phyloP scores from a whole-genome alignment of 1,140 invertebrate species.

The Neodiprion fabricii region DNA sequence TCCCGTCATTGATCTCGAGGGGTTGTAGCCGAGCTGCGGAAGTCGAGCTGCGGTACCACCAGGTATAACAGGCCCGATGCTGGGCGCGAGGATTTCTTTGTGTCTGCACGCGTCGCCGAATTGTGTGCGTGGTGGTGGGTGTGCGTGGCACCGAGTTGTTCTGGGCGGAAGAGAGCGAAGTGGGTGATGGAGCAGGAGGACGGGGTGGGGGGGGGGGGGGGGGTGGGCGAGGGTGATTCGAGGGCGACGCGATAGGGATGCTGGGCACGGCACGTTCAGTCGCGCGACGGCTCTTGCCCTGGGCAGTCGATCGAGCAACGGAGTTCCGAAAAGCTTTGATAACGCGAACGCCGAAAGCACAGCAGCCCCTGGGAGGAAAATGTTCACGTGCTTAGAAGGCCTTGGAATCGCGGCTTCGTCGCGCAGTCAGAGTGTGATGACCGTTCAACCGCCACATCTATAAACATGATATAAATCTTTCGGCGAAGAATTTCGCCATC shows the following conservation, averaged over 20 bases:
- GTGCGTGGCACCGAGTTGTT: background rate
- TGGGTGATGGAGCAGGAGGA: background rate
- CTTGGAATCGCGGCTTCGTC: background rate
- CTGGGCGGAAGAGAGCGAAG: constrained; percentile 9
- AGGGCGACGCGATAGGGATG: constrained; percentile 38
- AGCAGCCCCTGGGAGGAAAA: too few species aligned
- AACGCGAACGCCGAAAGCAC: too few species aligned
- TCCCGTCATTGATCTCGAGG: too few species aligned
- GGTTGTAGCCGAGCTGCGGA: too few species aligned
- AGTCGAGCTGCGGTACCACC: too few species aligned
- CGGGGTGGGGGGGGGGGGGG: background rate
- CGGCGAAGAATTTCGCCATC: too few species aligned
- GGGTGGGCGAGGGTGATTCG: constrained; percentile 16
- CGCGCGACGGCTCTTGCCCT: constrained; percentile 52
- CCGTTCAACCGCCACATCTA: too few species aligned
- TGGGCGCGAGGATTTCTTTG: too few species aligned
- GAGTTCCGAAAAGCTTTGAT: background rate
- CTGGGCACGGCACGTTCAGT: constrained; percentile 41
- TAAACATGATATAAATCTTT: too few species aligned
- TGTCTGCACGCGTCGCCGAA: background rate
- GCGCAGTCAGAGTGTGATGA: too few species aligned
- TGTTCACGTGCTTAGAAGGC: background rate
- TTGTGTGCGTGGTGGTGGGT: background rate
- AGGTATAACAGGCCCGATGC: too few species aligned
- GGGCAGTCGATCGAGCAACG: constrained; percentile 42